Base-by-base conservation (phyloP, 2,888 invertebrate species). In the Dynastes hyllus region DNA sequence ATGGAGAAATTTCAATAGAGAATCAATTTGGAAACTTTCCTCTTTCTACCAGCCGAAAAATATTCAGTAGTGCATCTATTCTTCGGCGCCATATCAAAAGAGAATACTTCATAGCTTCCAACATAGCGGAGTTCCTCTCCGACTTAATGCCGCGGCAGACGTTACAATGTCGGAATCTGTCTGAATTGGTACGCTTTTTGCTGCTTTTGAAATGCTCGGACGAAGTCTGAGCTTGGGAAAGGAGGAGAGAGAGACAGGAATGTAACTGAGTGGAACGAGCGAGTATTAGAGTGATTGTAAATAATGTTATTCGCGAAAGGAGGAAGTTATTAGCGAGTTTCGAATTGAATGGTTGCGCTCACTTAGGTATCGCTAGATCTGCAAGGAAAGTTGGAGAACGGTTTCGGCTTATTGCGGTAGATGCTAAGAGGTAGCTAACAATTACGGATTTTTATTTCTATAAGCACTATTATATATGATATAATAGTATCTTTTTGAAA, bases 11-110 rank as follows among this genome's bases (percentile, higher is more conserved):
- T 78, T 63, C 73, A 78, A 50, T 73, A 61, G 71, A 65, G 67
- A 55, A 55, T 77, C 73, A 73, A 58, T 73, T 73, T 73, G 58
- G 45, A 73, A 73, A 73, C 40, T 73, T 73, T 70, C 29, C 32
- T 58, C 22, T 58, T 9, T 16, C 51, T 22, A 37, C 32, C 32
- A 11, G 29, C 29, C 13, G 63, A 69, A 69, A 45, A 69, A 69
- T 69, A 69, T 69, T 22, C 69, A 29, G 29, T 58, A 58, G 55
- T 69, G 69, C 69, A 69, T 27, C 51, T 27, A 69, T 69, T 69
- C 69, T 69, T 29, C 51, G 9, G 63, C 63, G 69, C 27, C 29
- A 8, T 51, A 69, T 69, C 69, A 69, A 51, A 69, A 69, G 69
- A 27, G 69, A 69, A 50, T 69, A 51, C 29, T 53, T 69, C 29